A percentile compares a stretch with the other conserved stretches of the same genome.
Evolutionary conservation across 30 jellyfish, hydroid and myxozoan species (phyloP).

Genomic region (Aurelia coerulea): DNA sequence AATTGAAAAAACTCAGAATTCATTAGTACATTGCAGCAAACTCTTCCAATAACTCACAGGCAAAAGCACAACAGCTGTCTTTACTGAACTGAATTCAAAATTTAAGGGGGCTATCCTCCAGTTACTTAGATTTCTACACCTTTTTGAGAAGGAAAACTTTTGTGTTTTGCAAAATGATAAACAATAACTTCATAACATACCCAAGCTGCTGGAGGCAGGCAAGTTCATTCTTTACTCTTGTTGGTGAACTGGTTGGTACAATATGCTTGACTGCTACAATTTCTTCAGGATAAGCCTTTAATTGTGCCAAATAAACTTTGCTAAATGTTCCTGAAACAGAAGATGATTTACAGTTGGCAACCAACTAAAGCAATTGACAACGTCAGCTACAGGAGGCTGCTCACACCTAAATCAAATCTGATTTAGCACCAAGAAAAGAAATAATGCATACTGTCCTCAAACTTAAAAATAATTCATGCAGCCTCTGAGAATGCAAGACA

Average conservation of each 20-base stretch:
- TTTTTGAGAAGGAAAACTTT: no score
- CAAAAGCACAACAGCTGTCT: no score
- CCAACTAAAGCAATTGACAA: background rate
- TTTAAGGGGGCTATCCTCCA: no score
- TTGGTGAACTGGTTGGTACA: constrained; percentile 97
- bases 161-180: background rate
- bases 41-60: no score
- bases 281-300: constrained; percentile 56
- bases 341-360: background rate
- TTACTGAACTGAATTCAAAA: no score
- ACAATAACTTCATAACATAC: constrained; percentile 40
- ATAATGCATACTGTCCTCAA: no score
- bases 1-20: no score
- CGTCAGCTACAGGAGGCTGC: no score
- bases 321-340: constrained; percentile 90
- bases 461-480: background rate
- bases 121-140: no score
- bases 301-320: constrained; percentile 86
- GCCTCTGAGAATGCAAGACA: background rate
- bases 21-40: no score
- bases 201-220: constrained; percentile 93
- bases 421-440: no score
- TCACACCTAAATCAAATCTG: no score
- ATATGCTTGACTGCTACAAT: constrained; percentile 89
- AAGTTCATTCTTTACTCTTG: constrained; percentile 87